Percentiles rank a stretch among this genome's conserved stretches.
Conservation (phyloP, 2,888 invertebrate species). For the Cenopis cana region DNA sequence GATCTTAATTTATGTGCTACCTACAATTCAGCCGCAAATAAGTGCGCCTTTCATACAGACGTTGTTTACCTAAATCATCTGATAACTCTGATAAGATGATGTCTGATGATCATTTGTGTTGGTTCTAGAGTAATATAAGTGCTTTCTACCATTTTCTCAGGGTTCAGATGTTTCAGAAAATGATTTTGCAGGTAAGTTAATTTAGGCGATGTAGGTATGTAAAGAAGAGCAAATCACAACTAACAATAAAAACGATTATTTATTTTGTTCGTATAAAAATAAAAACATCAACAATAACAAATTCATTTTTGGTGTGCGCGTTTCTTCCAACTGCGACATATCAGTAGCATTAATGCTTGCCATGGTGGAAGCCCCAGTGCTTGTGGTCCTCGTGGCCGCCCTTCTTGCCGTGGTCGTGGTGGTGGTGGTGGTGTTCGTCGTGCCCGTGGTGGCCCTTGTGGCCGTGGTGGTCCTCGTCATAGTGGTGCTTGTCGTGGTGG, state of each 20-base stretch:
- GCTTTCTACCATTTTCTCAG: not conserved
- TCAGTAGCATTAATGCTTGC: conserved; percentile 70
- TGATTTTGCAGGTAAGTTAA: not conserved
- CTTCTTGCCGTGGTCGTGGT: conserved; percentile 91
- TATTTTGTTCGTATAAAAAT: conserved; percentile 67
- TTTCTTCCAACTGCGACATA: conserved; percentile 51
- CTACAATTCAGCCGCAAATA: too few species aligned
- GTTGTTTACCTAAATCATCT: too few species aligned
- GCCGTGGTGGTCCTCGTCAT: conserved; percentile 91
- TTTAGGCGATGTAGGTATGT: not conserved
- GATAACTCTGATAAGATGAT: too few species aligned
- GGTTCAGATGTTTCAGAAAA: not conserved
- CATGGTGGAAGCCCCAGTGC: conserved; percentile 88
- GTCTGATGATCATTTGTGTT: too few species aligned
- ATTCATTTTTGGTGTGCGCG: conserved; percentile 67
- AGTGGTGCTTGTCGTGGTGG: conserved; percentile 92
- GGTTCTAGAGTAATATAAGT: not conserved
- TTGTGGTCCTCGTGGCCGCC: conserved; percentile 90
- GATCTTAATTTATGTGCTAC: not conserved
- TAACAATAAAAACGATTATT: conserved; percentile 54
- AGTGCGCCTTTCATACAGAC: too few species aligned
- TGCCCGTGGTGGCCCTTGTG: conserved; percentile 92
- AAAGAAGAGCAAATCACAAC: conserved; percentile 5
- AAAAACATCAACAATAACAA: conserved; percentile 68
- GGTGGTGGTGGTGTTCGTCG: conserved; percentile 89